A percentile compares a stretch with the other conserved stretches of the same genome.
Conservation (phyloP, 2,797 vertebrate species). For the Gallinago stenura region DNA sequence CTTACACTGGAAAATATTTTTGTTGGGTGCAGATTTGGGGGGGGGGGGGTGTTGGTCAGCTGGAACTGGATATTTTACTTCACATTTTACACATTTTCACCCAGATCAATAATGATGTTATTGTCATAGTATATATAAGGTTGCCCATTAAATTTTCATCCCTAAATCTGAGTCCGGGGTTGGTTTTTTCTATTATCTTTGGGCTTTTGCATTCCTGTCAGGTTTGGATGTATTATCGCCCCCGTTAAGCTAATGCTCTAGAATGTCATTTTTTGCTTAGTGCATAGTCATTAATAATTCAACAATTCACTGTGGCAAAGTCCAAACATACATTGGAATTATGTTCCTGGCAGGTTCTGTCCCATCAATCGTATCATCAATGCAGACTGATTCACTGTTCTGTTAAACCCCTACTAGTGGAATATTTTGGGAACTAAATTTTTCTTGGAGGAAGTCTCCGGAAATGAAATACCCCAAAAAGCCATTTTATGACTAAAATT, state of each 20-base stretch:
- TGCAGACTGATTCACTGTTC: neutral
- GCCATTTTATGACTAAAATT: neutral
- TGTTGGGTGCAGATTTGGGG: neutral
- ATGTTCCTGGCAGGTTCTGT: neutral
- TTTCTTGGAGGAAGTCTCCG: neutral
- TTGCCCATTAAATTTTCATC: neutral
- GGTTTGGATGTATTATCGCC: neutral
- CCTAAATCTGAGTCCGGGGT: neutral
- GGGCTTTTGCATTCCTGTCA: neutral
- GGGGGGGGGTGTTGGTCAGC: neutral
- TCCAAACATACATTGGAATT: neutral
- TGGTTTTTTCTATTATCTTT: neutral
- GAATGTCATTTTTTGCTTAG: neutral
- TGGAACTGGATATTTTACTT: neutral
- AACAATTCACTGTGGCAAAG: neutral
- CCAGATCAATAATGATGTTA: neutral
- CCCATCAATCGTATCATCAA: neutral
- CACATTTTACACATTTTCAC: neutral
- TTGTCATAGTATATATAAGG: neutral
- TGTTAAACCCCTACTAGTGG: neutral
- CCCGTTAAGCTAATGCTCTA: neutral
- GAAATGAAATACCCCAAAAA: neutral
- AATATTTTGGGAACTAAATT: neutral
- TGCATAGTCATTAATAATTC: neutral
- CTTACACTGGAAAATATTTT: neutral